Evolutionary conservation across 1,140 invertebrate genomes (phyloP).

Genomic region (Drosophila ambigua): DNA sequence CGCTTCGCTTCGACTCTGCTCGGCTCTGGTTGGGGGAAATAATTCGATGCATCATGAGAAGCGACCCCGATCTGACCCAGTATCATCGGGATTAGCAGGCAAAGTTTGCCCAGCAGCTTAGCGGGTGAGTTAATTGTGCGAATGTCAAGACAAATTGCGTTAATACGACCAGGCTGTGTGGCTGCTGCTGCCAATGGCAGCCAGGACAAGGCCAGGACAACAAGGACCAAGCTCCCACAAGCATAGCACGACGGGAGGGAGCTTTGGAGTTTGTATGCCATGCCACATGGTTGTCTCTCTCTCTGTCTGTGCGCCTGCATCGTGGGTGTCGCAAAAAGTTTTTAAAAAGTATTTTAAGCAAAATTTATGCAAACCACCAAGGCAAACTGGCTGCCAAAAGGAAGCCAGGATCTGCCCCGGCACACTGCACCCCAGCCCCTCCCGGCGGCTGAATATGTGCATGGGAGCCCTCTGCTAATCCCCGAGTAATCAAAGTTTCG

Average conservation of each 20-base stretch:
- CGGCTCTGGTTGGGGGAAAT: not conserved
- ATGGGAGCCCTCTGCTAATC: constrained; percentile 65
- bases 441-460: constrained; percentile 25
- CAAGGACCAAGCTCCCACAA: constrained; percentile 39
- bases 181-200: constrained; percentile 31
- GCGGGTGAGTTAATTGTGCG: constrained; percentile 82
- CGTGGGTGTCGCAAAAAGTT: constrained; percentile 71
- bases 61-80: constrained; percentile 1
- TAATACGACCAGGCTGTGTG: constrained; percentile 61
- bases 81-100: constrained; percentile 60
- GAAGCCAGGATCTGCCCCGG: not conserved
- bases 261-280: not conserved
- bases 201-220: constrained; percentile 24
- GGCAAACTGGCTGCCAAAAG: constrained; percentile 60
- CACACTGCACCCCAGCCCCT: not conserved
- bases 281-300: too few species aligned
- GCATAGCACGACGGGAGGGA: constrained; percentile 29
- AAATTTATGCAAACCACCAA: constrained; percentile 81
- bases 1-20: too few species aligned
- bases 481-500: constrained; percentile 82
- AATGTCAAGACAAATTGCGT: constrained; percentile 83
- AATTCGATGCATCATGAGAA: constrained; percentile 36
- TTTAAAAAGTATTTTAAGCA: constrained; percentile 82
- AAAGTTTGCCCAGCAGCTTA: constrained; percentile 69
- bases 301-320: constrained; percentile 19